Evolutionary conservation across 2,797 vertebrate species (phyloP), one percentile per base, ranked within the genome.

Genomic region (Luscinia megarhynchos): DNA sequence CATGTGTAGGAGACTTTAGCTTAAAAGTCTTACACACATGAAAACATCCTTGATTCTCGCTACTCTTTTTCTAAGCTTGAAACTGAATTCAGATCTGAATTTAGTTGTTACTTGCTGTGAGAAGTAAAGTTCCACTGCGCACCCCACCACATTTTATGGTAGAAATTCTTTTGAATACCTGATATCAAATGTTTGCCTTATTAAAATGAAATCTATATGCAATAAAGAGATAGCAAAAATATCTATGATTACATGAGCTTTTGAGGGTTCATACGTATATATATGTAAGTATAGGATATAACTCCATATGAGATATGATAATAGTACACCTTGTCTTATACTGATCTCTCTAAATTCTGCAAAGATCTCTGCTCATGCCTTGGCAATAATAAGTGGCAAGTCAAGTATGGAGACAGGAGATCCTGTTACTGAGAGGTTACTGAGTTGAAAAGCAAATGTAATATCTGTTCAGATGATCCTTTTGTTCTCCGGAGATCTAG

Each of bases 1-100:
- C 43, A 59, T 86, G 74, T 87, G 90, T 93, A 94, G 96, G 95
- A 96, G 88, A 95, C 70, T 85, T 93, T 94, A 88, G 36, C 70
- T 90, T 78, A 57, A 20, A 73, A 84, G 58, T 73, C 74, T 95
- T 94, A 95, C 59, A 81, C 12, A 46, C 16, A 3, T 45, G 45
- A 94, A 95, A 90, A 90, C 53, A 89, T 67, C 69, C 69, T 86
- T 62, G 27, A 45, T 84, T 95, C 51, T 64, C 4, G 9, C 63
- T 58, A 32, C 20, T 61, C 18, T 55, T 91, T 70, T 89, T 89
- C 36, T 78, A 75, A 75, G 51, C 40, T 66, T 76, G 62, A 69
- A 94, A 24, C 19, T 82, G 59, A 88, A 86, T 62, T 84, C 15
- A 59, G 13, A 50, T 58, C 55, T 86, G 62, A 88, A 95, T 94